phyloP scores from a whole-genome alignment of 2,797 vertebrate species.

The Kryptolebias ocellatus region DNA sequence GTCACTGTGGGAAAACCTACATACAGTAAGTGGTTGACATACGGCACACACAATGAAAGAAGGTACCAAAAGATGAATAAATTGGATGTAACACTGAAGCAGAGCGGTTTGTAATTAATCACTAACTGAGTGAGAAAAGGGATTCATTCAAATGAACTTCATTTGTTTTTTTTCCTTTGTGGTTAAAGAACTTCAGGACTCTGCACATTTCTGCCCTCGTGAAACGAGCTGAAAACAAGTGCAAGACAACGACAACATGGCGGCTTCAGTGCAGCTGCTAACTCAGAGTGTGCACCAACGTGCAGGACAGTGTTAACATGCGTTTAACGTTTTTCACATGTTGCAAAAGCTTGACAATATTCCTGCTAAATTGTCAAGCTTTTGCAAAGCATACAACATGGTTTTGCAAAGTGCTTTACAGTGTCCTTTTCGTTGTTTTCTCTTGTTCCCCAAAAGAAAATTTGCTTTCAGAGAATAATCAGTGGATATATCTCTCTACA shows the following conservation, averaged over 20 bases:
- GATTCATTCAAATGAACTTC: slow-evolving; percentile 55
- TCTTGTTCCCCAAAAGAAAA: neutral
- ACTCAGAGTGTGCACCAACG: slow-evolving; percentile 29
- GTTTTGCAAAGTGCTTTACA: slow-evolving; percentile 20
- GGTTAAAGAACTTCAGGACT: slow-evolving; percentile 14
- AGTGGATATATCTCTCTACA: no score
- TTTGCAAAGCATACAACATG: slow-evolving; percentile 33
- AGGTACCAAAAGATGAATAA: slow-evolving; percentile 4
- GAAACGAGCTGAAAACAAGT: slow-evolving; percentile 37
- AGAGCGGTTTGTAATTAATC: slow-evolving; percentile 30
- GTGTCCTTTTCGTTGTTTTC: neutral
- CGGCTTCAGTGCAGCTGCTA: slow-evolving; percentile 9
- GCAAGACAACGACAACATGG: slow-evolving; percentile 20
- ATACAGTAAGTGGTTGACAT: slow-evolving; percentile 11
- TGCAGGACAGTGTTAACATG: slow-evolving; percentile 58
- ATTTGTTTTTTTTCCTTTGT: slow-evolving; percentile 22
- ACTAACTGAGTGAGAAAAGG: slow-evolving; percentile 35
- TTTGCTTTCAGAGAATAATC: neutral
- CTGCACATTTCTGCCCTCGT: slow-evolving; percentile 17
- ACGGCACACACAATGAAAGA: slow-evolving; percentile 13
- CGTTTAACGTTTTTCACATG: slow-evolving; percentile 28
- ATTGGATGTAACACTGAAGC: slow-evolving; percentile 23
- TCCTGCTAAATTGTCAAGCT: slow-evolving; percentile 42
- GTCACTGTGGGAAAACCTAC: slow-evolving; percentile 16
- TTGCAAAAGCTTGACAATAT: slow-evolving; percentile 7